Base-by-base conservation (phyloP, 2,113 vertebrate species). In the Lepidothrix coronata region DNA sequence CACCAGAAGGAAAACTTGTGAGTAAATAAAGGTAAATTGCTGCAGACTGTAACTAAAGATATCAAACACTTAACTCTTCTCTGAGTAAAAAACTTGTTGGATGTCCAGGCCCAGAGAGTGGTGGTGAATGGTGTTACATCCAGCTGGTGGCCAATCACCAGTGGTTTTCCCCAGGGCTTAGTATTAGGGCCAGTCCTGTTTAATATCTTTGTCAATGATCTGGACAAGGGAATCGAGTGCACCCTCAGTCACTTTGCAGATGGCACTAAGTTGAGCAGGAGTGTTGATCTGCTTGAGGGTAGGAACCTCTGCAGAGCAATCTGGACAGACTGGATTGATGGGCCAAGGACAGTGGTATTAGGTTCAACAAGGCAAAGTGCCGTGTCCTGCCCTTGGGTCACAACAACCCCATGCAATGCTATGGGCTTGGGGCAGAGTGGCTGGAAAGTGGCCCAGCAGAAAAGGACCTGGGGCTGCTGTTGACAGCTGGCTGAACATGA, bases 1-100 rank as follows among this genome's bases (percentile, higher is more conserved):
- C 39, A 78, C 25, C 61, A 57, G 62, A 51, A 89, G 62, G 61
- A 93, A 91, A 79, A 66, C 27, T 43, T 21, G 20, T 12, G 35
- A 91, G 57, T 92, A 94, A 95, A 92, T 75, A 95, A 96, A 82
- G 5, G 41, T 48, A 74, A 79, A 70, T 31, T 77, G 18, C n/a
- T 78, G 33, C 51, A 76, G 25, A 18, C 19, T 57, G 9, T 54
- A 65, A 13, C 37, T 91, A 43, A 43, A 63, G 19, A 20, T 43
- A 21, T 41, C 19, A 31, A 43, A 43, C 43, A 20, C 21, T 86
- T 70, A 54, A 58, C 19, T 28, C 6, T 57, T 35, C 16, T 15
- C 24, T 30, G 33, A 49, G 30, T 46, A 8, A 91, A 94, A 81
- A 52, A 4, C 13, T 67, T 43, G 7, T n/a, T 57, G 37, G 5